phyloP scores from a whole-genome alignment of 2,888 invertebrate genomes.

The Lagria hirta region DNA sequence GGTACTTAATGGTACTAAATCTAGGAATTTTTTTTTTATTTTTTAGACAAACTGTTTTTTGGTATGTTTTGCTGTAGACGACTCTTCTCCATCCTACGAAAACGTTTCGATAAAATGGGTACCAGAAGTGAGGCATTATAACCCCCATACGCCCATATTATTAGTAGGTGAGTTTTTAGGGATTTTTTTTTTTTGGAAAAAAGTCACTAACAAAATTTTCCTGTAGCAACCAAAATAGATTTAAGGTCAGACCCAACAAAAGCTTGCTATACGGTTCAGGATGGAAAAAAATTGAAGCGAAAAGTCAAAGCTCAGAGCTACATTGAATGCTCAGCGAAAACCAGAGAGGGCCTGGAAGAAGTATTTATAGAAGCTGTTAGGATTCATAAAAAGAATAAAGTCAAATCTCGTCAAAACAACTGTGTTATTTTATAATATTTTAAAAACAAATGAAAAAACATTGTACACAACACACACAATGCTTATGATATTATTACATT shows the following conservation, averaged over 20 bases:
- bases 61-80: conserved; percentile 83
- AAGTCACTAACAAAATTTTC: conserved; percentile 2
- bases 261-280: conserved; percentile 66
- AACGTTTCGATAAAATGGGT: conserved; percentile 87
- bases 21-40: conserved; percentile 46
- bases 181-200: conserved; percentile 5
- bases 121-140: conserved; percentile 85
- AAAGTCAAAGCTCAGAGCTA: conserved; percentile 49
- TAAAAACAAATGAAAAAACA: too few species aligned
- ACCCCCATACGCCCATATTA: conserved; percentile 77
- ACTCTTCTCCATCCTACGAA: conserved; percentile 78
- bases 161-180: conserved; percentile 69
- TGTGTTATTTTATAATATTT: conserved; percentile 30
- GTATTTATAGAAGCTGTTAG: conserved; percentile 49
- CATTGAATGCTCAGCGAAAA: conserved; percentile 51
- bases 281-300: conserved; percentile 78
- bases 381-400: conserved; percentile 39
- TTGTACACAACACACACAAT: too few species aligned
- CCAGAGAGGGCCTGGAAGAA: conserved; percentile 46
- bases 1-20: neutral
- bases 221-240: conserved; percentile 77
- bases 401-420: conserved; percentile 30
- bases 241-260: conserved; percentile 61
- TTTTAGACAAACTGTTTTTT: conserved; percentile 88
- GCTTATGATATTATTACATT: too few species aligned